phyloP scores from a whole-genome alignment of 2,113 vertebrate species.

The Poeciliopsis occidentalis region DNA sequence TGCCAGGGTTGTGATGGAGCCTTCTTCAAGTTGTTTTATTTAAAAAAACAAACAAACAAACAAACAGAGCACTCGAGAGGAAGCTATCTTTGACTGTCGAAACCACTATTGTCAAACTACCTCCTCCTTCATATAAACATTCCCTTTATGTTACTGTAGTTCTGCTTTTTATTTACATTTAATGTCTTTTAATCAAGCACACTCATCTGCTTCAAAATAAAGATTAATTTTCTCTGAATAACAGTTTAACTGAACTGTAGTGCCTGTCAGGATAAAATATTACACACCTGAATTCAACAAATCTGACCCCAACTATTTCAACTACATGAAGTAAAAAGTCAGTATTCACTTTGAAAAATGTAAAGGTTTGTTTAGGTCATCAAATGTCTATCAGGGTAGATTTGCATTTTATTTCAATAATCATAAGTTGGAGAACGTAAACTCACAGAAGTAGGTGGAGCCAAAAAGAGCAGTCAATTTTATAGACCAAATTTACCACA shows the following conservation, averaged over 20 bases:
- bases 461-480: no score
- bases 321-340: not conserved
- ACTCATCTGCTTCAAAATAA: not conserved
- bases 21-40: not conserved
- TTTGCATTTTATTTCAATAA: no score
- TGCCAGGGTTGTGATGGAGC: not conserved
- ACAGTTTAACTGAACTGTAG: not conserved
- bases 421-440: no score
- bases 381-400: no score
- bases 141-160: conserved; percentile 16
- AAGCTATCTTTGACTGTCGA: not conserved
- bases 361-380: no score
- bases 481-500: no score
- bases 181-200: not conserved
- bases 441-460: no score
- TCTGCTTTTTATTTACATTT: not conserved
- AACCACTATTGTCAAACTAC: conserved; percentile 33
- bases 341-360: not conserved
- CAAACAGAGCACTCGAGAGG: not conserved
- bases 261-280: not conserved
- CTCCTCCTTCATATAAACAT: conserved; percentile 22
- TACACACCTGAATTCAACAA: no score
- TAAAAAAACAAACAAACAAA: not conserved
- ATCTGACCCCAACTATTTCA: not conserved
- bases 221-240: not conserved